Evolutionary conservation across 2,888 invertebrate species (phyloP), one percentile per base, ranked within the genome.

Genomic region (Yponomeuta plumbellus): DNA sequence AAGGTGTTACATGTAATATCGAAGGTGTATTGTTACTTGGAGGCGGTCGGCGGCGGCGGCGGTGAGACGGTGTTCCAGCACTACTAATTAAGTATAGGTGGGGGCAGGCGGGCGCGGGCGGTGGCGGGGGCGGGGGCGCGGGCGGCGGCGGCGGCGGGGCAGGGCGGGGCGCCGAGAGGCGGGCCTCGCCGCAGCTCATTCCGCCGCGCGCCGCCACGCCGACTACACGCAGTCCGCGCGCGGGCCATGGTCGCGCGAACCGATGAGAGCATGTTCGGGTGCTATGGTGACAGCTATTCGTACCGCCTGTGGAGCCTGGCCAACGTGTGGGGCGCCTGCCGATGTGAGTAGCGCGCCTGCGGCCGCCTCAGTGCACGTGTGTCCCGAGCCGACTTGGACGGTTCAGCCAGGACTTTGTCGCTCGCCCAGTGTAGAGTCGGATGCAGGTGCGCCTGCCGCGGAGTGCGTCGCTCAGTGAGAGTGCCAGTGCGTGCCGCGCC

Each of bases 161-260:
- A 65, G 67, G 77, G 77, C 76, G 80, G 77, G 73, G 77, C 77
- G 77, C 66, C 73, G 73, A 71, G 74, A 75, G 75, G 74, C 76
- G 74, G 75, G 75, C 76, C 84, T 82, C 79, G 79, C 81, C 70
- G 76, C 77, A 71, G 68, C 63, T 84, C 90, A 88, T 84, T 87
- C 87, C 86, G 86, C 91, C 86, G 88, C 90, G 91, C 88, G 86
- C 85, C 88, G 86, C 86, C 85, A 81, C 78, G 76, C 81, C 71
- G 74, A 75, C 72, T 79, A 80, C 85, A 86, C 88, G 87, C 83
- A 83, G 44, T 52, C 84, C 85, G 86, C 88, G 90, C 88, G 92
- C 93, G 94, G 94, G 94, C 93, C 93, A 95, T 94, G 94, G 95
- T 95, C 95, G 95, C 95, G 93, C 94, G 94, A 93, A 94, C 94